Base-by-base conservation (phyloP, 2,113 vertebrate species). In the Odontophorus gujanensis region DNA sequence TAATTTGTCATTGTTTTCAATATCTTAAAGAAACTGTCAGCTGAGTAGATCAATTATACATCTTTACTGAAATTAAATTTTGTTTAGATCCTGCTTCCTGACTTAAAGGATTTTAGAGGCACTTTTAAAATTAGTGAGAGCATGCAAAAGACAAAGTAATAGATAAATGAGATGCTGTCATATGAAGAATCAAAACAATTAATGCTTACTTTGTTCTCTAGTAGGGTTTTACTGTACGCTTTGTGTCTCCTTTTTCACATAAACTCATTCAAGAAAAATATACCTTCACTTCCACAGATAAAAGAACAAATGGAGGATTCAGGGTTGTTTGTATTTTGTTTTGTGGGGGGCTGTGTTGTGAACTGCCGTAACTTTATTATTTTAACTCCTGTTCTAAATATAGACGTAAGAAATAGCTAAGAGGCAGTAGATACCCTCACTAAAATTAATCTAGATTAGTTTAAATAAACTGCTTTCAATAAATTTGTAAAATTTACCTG, bases 1-100 rank as follows among this genome's bases (percentile, higher is more conserved):
- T 50, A 86, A 83, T 72, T 92, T 86, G 28, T 25, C 83, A 81
- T 21, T 83, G 55, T 81, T 90, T 93, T 92, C 53, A 82, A 72
- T 16, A 67, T 84, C 38, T 88, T 84, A 40, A 74, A 86, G 65
- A 62, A 92, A 84, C 4, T 81, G 42, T 74, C 80, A 90, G 50
- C 36, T 86, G 48, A 55, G 65, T 9, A 89, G 47, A 77, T 90
- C 68, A 86, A 50, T 93, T 84, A 62, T 32, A 2, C 51, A 71
- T 47, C 42, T 77, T 34, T 32, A 77, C 66, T 86, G 50, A 94
- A 92, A 92, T 69, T 55, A 86, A 20, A 45, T 50, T 83, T 72
- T 57, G 16, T 88, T 90, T 74, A 71, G 30, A 86, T 4, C 28
- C 43, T 74, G 13, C 24, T 83, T 92, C 40, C 55, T 71, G 24